These are phyloP conservation scores for Melangyna quadrimaculata DNA, from an alignment of 2,888 invertebrate species.

Conservation along the genomic window DNA sequence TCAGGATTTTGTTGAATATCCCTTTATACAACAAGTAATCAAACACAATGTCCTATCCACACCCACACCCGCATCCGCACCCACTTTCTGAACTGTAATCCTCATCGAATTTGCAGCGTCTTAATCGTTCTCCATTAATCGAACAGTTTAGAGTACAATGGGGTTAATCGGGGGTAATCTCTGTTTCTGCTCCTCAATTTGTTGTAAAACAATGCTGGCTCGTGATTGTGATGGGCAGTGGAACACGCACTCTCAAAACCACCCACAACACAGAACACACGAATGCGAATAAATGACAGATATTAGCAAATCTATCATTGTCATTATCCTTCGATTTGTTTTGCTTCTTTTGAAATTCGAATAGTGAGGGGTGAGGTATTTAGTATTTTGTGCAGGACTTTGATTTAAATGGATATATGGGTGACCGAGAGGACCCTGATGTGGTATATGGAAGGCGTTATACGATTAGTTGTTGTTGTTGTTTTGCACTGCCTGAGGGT, in stretches of 20 bases:
- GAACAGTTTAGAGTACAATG: constrained; percentile 72
- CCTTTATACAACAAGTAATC: constrained; percentile 65
- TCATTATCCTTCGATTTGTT: constrained; percentile 80
- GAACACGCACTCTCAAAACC: constrained; percentile 25
- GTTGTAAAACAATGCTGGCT: constrained; percentile 68
- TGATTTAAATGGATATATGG: constrained; percentile 43
- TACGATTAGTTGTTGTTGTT: constrained; percentile 72
- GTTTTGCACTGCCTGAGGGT: constrained; percentile 50
- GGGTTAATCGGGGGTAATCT: constrained; percentile 72
- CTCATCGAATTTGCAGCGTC: constrained; percentile 73
- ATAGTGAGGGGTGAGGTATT: constrained; percentile 16
- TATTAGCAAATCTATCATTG: constrained; percentile 81
- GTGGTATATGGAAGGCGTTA: constrained; percentile 49
- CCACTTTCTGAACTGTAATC: constrained; percentile 60
- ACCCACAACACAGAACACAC: constrained; percentile 19
- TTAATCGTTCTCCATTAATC: constrained; percentile 73
- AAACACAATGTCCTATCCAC: constrained; percentile 53
- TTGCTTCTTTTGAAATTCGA: constrained; percentile 62
- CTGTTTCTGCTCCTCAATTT: constrained; percentile 69
- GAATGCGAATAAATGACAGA: constrained; percentile 79
- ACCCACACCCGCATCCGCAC: constrained; percentile 21
- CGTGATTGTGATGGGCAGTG: not conserved
- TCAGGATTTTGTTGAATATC: constrained; percentile 49
- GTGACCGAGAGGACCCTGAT: constrained; percentile 15
- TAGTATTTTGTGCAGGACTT: constrained; percentile 33